A percentile compares a stretch with the other conserved stretches of the same genome.
These are phyloP conservation scores for Ficedula albicollis DNA, from an alignment of 2,797 vertebrate species.

Conservation along the genomic window DNA sequence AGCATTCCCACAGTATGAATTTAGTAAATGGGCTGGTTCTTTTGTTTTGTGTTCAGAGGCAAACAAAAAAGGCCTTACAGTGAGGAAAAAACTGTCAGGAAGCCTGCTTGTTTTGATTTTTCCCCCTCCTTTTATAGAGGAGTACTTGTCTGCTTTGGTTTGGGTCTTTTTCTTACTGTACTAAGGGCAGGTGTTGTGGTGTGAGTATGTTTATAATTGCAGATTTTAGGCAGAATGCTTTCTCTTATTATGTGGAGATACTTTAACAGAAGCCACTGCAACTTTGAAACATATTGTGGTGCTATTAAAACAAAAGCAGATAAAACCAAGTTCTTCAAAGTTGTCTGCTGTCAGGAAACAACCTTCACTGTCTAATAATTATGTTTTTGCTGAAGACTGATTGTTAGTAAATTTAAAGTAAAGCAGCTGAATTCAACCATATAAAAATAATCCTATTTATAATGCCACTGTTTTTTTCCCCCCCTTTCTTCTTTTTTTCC, in stretches of 20 bases:
- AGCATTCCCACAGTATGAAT: conserved; percentile 13
- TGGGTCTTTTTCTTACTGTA: neutral
- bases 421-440: neutral
- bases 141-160: neutral
- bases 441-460: neutral
- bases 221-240: neutral
- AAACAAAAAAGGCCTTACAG: neutral
- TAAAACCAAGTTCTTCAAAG: neutral
- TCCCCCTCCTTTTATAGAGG: neutral
- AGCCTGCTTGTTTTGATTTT: neutral
- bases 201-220: neutral
- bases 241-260: neutral
- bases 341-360: neutral
- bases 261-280: neutral
- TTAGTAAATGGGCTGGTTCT: conserved; percentile 44
- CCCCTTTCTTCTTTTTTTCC: no score
- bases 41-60: conserved; percentile 29
- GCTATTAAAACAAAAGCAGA: neutral
- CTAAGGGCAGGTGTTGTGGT: neutral
- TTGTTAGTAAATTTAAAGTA: neutral
- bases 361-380: neutral
- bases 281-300: neutral
- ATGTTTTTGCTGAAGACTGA: neutral
- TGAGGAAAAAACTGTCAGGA: neutral
- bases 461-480: no score